These are phyloP conservation scores for Ahaetulla prasina DNA, from an alignment of 2,113 vertebrate species.

Conservation along the genomic window DNA sequence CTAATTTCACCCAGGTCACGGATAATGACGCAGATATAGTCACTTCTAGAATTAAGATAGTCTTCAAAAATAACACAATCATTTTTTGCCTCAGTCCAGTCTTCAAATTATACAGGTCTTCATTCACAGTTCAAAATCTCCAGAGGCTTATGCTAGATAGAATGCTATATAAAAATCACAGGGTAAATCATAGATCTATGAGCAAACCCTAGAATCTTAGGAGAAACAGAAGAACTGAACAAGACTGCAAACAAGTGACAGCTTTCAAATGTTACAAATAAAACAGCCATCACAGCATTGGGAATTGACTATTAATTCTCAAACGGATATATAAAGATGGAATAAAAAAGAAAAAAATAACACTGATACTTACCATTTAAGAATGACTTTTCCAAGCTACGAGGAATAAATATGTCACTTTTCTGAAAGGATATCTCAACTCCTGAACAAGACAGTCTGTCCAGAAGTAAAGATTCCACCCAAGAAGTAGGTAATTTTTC, in stretches of 20 bases:
- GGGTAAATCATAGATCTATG: neutral
- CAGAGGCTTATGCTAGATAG: neutral
- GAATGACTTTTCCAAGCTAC: neutral
- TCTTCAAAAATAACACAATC: neutral
- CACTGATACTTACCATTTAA: neutral
- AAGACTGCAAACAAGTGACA: neutral
- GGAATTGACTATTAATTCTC: neutral
- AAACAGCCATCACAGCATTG: neutral
- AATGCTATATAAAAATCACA: neutral
- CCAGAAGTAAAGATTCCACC: neutral
- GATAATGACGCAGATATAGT: neutral
- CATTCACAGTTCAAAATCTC: neutral
- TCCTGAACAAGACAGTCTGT: neutral
- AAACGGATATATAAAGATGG: neutral
- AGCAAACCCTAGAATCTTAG: neutral
- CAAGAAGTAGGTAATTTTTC: neutral
- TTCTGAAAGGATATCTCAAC: neutral
- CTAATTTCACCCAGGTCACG: neutral
- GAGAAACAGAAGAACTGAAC: neutral
- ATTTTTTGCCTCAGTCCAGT: neutral
- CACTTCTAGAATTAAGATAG: neutral
- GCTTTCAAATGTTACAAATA: neutral
- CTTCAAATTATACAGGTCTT: neutral
- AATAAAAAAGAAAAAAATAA: neutral
- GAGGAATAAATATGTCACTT: neutral